These are phyloP conservation scores for Setipinna tenuifilis DNA, from an alignment of 2,797 vertebrate genomes.

Conservation along the genomic window DNA sequence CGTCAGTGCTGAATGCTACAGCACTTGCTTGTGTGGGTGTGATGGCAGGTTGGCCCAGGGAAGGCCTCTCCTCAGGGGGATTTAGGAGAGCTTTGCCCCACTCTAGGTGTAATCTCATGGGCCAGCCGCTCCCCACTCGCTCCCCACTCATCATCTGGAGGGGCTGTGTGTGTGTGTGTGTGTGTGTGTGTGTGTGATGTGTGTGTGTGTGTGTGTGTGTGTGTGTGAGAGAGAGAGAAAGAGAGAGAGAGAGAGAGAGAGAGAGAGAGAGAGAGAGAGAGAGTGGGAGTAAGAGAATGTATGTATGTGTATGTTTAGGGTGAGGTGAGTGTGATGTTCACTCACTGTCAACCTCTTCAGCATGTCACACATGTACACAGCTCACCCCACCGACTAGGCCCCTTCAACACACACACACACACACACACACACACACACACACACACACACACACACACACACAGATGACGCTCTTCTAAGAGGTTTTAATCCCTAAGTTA, in stretches of 20 bases:
- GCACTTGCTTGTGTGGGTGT: not conserved
- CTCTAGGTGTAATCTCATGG: not conserved
- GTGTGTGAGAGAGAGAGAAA: not conserved
- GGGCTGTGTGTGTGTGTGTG: not conserved
- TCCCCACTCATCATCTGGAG: not conserved
- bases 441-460: not conserved
- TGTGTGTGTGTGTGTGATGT: constrained; percentile 6
- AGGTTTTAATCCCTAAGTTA: not conserved
- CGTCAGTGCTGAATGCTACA: no score
- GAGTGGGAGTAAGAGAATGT: not conserved
- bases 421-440: constrained; percentile 15
- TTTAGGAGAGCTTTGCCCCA: not conserved
- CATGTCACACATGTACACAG: not conserved
- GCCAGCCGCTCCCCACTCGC: constrained; percentile 19
- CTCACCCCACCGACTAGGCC: not conserved
- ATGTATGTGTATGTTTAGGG: not conserved
- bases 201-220: constrained; percentile 1
- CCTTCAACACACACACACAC: not conserved
- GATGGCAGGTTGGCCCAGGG: not conserved
- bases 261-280: not conserved
- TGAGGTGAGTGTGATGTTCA: not conserved
- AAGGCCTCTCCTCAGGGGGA: not conserved
- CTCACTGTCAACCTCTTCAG: not conserved
- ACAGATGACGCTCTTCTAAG: not conserved
- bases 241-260: not conserved